phyloP scores from a whole-genome alignment of 2,113 vertebrate genomes.

The Hassar affinis region DNA sequence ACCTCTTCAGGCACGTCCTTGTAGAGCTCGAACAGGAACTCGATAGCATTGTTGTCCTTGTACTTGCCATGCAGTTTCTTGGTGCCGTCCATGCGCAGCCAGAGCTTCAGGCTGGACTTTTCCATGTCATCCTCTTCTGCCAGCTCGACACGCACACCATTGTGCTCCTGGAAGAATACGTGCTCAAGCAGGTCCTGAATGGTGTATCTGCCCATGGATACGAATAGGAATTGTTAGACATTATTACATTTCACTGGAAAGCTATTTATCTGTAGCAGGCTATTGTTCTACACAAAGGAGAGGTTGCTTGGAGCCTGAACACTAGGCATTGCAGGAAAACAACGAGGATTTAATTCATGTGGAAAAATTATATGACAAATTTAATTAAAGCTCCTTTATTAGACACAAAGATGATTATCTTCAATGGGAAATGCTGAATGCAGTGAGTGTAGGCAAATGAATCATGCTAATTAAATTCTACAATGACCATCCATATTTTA shows the following conservation, averaged over 20 bases:
- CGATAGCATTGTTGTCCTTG: constrained; percentile 93
- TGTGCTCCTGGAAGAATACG: constrained; percentile 89
- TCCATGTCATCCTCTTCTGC: constrained; percentile 85
- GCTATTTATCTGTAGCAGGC: not conserved
- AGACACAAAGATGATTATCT: constrained; percentile 30
- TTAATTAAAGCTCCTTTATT: constrained; percentile 16
- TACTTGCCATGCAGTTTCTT: constrained; percentile 89
- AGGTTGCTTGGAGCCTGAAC: not conserved
- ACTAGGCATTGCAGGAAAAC: not conserved
- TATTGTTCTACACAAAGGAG: not conserved
- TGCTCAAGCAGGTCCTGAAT: constrained; percentile 93
- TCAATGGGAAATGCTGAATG: not conserved
- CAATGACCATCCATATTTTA: not conserved
- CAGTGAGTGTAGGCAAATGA: not conserved
- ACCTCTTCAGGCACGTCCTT: constrained; percentile 92
- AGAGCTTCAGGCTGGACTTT: constrained; percentile 85
- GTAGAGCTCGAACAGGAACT: constrained; percentile 92
- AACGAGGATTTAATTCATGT: not conserved
- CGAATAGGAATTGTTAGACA: not conserved
- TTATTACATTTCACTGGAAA: not conserved
- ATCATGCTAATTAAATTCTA: constrained; percentile 21
- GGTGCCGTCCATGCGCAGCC: constrained; percentile 88
- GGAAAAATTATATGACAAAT: not conserved
- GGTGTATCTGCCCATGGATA: constrained; percentile 77
- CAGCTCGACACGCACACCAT: constrained; percentile 85